These are phyloP conservation scores for Bactericera cockerelli DNA, from an alignment of 1,140 invertebrate genomes.

Conservation along the genomic window DNA sequence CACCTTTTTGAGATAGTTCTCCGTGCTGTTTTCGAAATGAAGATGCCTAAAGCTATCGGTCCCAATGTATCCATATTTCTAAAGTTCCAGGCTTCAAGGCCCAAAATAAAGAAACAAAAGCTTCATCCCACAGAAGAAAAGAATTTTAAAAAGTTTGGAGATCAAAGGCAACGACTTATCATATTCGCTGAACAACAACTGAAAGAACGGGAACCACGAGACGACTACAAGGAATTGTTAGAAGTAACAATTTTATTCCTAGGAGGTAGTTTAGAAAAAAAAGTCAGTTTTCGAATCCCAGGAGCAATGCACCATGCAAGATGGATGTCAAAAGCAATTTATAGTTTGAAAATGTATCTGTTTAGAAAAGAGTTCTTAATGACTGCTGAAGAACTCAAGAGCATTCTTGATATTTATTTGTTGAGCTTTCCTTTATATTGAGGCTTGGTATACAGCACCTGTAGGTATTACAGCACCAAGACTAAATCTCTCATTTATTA, in stretches of 20 bases:
- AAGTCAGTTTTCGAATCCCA: conserved; percentile 26
- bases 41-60: conserved; percentile 12
- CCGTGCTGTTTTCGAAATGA: conserved; percentile 13
- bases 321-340: conserved; percentile 30
- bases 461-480: no score
- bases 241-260: conserved; percentile 30
- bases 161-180: conserved; percentile 13
- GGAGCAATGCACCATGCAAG: conserved; percentile 27
- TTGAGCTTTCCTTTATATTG: conserved; percentile 9
- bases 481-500: no score
- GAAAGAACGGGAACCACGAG: conserved; percentile 16
- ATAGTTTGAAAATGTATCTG: conserved; percentile 29
- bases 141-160: conserved; percentile 10
- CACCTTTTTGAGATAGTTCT: conserved; percentile 19
- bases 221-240: conserved; percentile 29
- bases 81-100: conserved; percentile 15
- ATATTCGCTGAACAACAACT: conserved; percentile 16
- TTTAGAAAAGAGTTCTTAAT: no score
- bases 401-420: not conserved
- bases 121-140: conserved; percentile 14
- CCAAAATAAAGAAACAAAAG: conserved; percentile 19
- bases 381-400: not conserved
- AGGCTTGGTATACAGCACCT: not conserved
- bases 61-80: conserved; percentile 17
- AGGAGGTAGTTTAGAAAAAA: conserved; percentile 24